phyloP scores from a whole-genome alignment of 2,113 vertebrate species.

The Sylvia atricapilla region DNA sequence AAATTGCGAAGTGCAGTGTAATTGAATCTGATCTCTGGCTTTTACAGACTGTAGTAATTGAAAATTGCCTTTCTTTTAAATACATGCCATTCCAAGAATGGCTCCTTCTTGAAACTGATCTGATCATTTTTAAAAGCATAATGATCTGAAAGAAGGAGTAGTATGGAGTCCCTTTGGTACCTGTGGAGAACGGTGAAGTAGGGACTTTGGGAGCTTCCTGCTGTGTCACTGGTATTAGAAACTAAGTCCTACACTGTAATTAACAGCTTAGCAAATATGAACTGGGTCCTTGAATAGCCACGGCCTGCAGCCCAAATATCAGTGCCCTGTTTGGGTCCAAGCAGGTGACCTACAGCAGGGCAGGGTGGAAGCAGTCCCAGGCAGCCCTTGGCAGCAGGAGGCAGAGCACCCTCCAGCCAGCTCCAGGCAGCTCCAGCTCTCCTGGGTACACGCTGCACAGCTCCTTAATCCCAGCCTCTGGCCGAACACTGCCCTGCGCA shows the following conservation, averaged over 20 bases:
- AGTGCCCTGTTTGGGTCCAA: neutral
- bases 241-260: constrained; percentile 42
- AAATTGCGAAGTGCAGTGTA: constrained; percentile 44
- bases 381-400: neutral
- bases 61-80: constrained; percentile 41
- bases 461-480: neutral
- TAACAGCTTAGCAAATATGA: constrained; percentile 58
- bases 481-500: neutral
- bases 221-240: constrained; percentile 47
- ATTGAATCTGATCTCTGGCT: constrained; percentile 58
- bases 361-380: neutral
- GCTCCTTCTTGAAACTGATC: neutral
- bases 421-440: neutral
- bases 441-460: neutral
- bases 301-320: neutral
- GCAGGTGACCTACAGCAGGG: neutral
- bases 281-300: constrained; percentile 29
- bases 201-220: neutral
- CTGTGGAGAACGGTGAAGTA: neutral
- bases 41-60: constrained; percentile 25
- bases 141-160: neutral
- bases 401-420: neutral
- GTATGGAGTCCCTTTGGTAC: neutral
- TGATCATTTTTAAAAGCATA: neutral
- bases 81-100: neutral